These are phyloP conservation scores for Puntigrus tetrazona DNA, from an alignment of 2,113 vertebrate genomes.

Conservation along the genomic window DNA sequence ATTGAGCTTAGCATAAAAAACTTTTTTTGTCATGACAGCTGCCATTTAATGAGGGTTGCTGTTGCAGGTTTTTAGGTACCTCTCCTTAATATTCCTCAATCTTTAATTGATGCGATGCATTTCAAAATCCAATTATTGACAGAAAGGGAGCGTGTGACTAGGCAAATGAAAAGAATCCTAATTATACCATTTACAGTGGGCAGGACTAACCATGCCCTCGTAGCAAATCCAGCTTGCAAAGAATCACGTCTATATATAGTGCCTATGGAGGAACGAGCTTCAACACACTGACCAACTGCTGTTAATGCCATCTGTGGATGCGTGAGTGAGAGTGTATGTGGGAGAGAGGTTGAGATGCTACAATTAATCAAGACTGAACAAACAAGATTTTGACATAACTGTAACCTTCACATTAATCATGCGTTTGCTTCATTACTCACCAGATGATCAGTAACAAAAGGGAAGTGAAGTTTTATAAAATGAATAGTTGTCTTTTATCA, in stretches of 20 bases:
- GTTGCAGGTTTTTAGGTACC: background rate
- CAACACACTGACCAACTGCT: conserved; percentile 31
- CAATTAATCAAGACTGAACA: conserved; percentile 33
- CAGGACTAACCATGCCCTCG: conserved; percentile 14
- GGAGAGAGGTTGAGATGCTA: conserved; percentile 33
- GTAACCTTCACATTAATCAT: conserved; percentile 24
- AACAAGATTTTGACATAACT: conserved; percentile 33
- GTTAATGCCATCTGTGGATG: conserved; percentile 36
- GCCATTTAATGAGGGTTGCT: background rate
- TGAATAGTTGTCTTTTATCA: background rate
- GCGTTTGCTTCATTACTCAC: background rate
- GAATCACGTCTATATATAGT: conserved; percentile 38
- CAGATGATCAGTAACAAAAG: background rate
- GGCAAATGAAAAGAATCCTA: conserved; percentile 1
- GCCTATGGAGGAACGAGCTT: conserved; percentile 17
- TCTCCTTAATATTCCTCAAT: background rate
- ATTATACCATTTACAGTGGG: conserved; percentile 5
- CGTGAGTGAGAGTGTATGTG: conserved; percentile 10
- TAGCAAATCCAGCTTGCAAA: conserved; percentile 35
- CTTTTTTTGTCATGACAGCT: background rate
- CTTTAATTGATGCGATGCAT: background rate
- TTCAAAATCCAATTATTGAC: background rate
- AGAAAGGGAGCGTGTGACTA: background rate
- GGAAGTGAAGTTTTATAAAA: background rate
- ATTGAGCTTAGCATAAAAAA: conserved; percentile 7